These are phyloP conservation scores for Pogonomyrmex barbatus DNA, from an alignment of 1,140 invertebrate species.

Conservation along the genomic window DNA sequence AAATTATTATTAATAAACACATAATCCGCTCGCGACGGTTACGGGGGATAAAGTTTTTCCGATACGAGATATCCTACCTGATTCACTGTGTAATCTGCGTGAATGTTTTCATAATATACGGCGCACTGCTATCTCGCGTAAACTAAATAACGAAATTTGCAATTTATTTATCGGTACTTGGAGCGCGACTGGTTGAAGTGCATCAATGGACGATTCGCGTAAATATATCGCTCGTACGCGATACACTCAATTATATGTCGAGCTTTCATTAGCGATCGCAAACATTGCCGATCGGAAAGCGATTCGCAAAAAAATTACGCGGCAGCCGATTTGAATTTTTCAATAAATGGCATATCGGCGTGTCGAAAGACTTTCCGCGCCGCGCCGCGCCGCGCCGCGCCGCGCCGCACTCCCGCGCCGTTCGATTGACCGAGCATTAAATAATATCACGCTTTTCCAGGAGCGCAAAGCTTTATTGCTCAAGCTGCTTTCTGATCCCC, in stretches of 20 bases:
- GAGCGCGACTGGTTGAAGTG: constrained; percentile 50
- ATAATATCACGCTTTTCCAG: constrained; percentile 73
- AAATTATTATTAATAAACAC: constrained; percentile 62
- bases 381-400: constrained; percentile 5
- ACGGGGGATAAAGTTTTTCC: constrained; percentile 57
- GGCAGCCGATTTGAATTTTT: constrained; percentile 58
- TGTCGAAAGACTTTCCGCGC: constrained; percentile 34
- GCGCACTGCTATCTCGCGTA: constrained; percentile 50
- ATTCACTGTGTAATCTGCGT: constrained; percentile 58
- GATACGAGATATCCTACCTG: constrained; percentile 43
- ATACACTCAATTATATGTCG: constrained; percentile 60
- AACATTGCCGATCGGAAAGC: constrained; percentile 40
- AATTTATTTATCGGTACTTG: constrained; percentile 60
- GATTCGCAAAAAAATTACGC: constrained; percentile 50
- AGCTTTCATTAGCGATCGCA: constrained; percentile 62
- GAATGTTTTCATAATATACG: constrained; percentile 53
- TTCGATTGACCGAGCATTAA: constrained; percentile 72
- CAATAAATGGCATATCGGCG: constrained; percentile 45
- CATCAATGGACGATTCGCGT: constrained; percentile 58
- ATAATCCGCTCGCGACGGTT: constrained; percentile 56
- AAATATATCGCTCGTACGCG: constrained; percentile 53
- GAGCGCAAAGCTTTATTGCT: constrained; percentile 58
- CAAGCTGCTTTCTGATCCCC: constrained; percentile 77
- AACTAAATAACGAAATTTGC: constrained; percentile 64
- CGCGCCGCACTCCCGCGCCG: background rate